Percentiles rank a stretch among this genome's conserved stretches.
phyloP scores from a whole-genome alignment of 2,797 vertebrate genomes.

The Selene dorsalis region DNA sequence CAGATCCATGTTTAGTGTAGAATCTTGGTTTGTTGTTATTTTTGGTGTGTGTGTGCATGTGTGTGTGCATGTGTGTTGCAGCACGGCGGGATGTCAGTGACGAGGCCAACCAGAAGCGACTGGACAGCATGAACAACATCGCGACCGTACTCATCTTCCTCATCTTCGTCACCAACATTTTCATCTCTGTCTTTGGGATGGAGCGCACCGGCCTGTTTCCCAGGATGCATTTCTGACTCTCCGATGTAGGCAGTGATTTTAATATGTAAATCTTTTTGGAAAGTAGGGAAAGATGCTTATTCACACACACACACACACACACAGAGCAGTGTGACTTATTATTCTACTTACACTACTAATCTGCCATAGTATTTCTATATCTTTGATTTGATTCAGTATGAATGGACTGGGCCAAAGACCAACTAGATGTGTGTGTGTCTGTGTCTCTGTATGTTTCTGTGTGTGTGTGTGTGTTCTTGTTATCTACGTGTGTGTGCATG shows the following conservation, averaged over 20 bases:
- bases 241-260: conserved; percentile 4
- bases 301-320: conserved; percentile 20
- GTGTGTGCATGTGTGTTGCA: conserved; percentile 70
- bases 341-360: conserved; percentile 66
- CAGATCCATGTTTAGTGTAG: not conserved
- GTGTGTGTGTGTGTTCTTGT: conserved; percentile 11
- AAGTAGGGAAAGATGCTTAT: conserved; percentile 20
- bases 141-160: conserved; percentile 88
- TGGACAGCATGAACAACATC: conserved; percentile 89
- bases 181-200: conserved; percentile 93
- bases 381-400: conserved; percentile 43
- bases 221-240: conserved; percentile 79
- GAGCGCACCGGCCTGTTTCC: conserved; percentile 89
- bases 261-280: not conserved
- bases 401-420: conserved; percentile 48
- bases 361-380: conserved; percentile 25
- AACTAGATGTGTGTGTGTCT: conserved; percentile 51
- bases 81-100: conserved; percentile 90
- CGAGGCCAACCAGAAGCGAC: conserved; percentile 86
- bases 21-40: conserved; percentile 43
- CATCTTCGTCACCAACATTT: conserved; percentile 91
- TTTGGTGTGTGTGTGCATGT: conserved; percentile 47
- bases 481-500: not conserved
- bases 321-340: conserved; percentile 24
- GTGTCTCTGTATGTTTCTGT: conserved; percentile 22